Evolutionary conservation across 2,888 invertebrate genomes (phyloP).

Genomic region (Molanna angustata): DNA sequence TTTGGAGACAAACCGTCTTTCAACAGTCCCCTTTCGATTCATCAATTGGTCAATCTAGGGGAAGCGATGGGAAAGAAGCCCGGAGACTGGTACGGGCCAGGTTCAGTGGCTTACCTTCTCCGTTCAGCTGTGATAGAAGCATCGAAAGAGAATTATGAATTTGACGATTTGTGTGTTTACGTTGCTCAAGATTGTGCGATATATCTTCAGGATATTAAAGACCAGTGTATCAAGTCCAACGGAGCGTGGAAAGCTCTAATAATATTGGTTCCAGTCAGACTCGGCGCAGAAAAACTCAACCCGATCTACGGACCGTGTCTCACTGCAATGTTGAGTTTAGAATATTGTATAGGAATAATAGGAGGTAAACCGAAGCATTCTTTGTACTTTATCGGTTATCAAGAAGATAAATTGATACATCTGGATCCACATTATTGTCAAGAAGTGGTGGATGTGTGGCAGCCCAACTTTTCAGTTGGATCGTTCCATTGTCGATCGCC

Average conservation of each 20-base stretch:
- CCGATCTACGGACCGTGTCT: slow-evolving; percentile 80
- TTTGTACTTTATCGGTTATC: slow-evolving; percentile 89
- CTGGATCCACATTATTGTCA: slow-evolving; percentile 95
- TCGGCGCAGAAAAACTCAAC: slow-evolving; percentile 86
- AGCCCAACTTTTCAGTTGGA: slow-evolving; percentile 71
- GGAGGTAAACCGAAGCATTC: slow-evolving; percentile 93
- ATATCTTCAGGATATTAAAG: slow-evolving; percentile 73
- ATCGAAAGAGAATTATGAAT: slow-evolving; percentile 69
- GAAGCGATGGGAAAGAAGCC: slow-evolving; percentile 77
- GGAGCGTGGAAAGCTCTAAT: slow-evolving; percentile 74
- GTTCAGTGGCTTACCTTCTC: slow-evolving; percentile 82
- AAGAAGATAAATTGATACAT: slow-evolving; percentile 89
- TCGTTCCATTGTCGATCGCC: slow-evolving; percentile 86
- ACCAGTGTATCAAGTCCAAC: slow-evolving; percentile 57
- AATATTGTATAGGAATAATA: slow-evolving; percentile 86
- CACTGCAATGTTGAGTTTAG: slow-evolving; percentile 73
- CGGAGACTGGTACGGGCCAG: slow-evolving; percentile 93
- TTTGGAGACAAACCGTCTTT: slow-evolving; percentile 82
- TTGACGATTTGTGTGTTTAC: slow-evolving; percentile 77
- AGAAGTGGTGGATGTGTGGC: slow-evolving; percentile 82
- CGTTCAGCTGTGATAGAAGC: slow-evolving; percentile 77
- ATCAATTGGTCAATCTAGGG: slow-evolving; percentile 76
- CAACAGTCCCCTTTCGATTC: slow-evolving; percentile 82
- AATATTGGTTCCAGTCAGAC: slow-evolving; percentile 78
- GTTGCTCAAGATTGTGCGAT: slow-evolving; percentile 91